phyloP scores from a whole-genome alignment of 2,797 vertebrate species.

The Gymnoscopelus microlampas region DNA sequence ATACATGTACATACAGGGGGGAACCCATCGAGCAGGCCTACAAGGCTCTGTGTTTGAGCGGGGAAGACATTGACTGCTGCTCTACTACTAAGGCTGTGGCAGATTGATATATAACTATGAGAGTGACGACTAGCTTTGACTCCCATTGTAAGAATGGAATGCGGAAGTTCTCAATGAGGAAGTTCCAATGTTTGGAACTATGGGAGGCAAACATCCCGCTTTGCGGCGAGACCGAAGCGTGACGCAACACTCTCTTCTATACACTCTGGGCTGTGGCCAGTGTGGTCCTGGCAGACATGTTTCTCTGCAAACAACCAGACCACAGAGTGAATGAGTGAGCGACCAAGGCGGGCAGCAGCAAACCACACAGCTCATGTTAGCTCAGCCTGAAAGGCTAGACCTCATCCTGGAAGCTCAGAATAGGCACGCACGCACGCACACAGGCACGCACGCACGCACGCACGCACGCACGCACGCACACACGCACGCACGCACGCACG shows the following conservation, averaged over 20 bases:
- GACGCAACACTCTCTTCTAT: too few relatives aligned
- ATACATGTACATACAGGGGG: neutral
- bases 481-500: too few relatives aligned
- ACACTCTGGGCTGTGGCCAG: slow-evolving; percentile 39
- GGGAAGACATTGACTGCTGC: slow-evolving; percentile 33
- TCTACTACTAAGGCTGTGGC: slow-evolving; percentile 24
- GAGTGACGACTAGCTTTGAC: too few relatives aligned
- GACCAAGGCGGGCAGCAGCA: slow-evolving; percentile 54
- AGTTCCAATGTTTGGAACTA: too few relatives aligned
- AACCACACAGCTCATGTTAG: slow-evolving; percentile 51
- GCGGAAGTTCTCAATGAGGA: too few relatives aligned
- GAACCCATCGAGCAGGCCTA: neutral
- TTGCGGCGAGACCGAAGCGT: too few relatives aligned
- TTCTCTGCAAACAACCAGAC: slow-evolving; percentile 55
- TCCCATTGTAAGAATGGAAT: too few relatives aligned
- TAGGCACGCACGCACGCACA: too few relatives aligned
- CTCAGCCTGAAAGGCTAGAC: slow-evolving; percentile 23
- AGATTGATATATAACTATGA: too few relatives aligned
- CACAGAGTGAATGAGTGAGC: slow-evolving; percentile 45
- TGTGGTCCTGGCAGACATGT: slow-evolving; percentile 44
- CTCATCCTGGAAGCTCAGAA: neutral
- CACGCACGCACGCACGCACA: too few relatives aligned
- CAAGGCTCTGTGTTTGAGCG: slow-evolving; percentile 1
- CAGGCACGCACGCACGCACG: too few relatives aligned
- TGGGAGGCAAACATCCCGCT: too few relatives aligned